Base-by-base conservation (phyloP, 2,797 vertebrate species). In the Hypotaenidia okinawae region DNA sequence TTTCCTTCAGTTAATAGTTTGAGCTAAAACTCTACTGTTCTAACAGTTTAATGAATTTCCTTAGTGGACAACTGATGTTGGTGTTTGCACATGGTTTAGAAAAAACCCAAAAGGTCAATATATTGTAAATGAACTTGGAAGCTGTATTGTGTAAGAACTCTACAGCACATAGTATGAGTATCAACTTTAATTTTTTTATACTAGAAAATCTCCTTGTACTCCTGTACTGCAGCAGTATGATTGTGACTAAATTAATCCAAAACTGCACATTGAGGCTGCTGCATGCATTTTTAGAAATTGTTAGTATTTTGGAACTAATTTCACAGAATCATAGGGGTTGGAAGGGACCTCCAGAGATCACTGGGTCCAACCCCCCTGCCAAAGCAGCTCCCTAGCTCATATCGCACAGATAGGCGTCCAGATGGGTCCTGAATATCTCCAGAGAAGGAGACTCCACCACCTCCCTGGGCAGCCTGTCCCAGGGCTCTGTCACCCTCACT, bases 21-120 rank as follows among this genome's bases (percentile, higher is more conserved):
- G 45, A 39, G 9, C 41, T 92, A 0, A 10, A 55, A 43, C 15
- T 63, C 14, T 45, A 11, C 11, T 2, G 0, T 68, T 81, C 5
- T 47, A 37, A n/a, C 5, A 57, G 13, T 39, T 63, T 23, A 45
- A 67, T 39, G 2, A 41, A 23, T 76, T 91, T 74, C 10, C 27
- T 45, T 67, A 70, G 35, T 5, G 13, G 33, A 23, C 11, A 58
- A 5, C 28, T 66, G 28, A 2, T 59, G 4, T 27, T 78, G 6
- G 16, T 54, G n/a, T 54, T 86, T 62, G 51, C 16, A 25, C 35
- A 2, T 39, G 9, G 6, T 57, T 79, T 7, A 18, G n/a, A 58
- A 27, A 12, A 11, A 25, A 13, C 32, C 18, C 33, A 28, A 32
- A 10, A 11, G 9, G 16, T 61, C 10, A 23, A 25, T 3, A 1